Base-by-base conservation (phyloP, 2,113 vertebrate species). In the Leucoraja erinaceus region DNA sequence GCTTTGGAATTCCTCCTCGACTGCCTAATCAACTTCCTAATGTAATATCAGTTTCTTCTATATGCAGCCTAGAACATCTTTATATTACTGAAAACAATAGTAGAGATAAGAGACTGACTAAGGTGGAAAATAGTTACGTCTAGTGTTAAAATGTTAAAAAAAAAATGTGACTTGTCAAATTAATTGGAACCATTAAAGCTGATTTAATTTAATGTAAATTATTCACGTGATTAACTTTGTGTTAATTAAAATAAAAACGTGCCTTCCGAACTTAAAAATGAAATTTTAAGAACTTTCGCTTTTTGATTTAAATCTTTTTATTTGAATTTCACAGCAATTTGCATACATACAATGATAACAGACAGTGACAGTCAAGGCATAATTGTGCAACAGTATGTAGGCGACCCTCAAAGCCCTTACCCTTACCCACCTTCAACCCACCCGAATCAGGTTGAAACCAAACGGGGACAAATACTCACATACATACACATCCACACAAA, bases 201-300 rank as follows among this genome's bases (percentile, higher is more conserved):
- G 28, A 86, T 86, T 86, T 86, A 63, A 86, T 86, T 63, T 88
- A 63, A 56, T n/a, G 61, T 4, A 18, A 88, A 88, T 66, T 88
- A 31, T 31, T 86, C 10, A 86, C 1, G 11, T 63, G 56, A 86
- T 28, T 63, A 59, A 59, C 59, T 86, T 86, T n/a, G 3, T 86
- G 6, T 11, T 61, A 63, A 86, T 61, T 86, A 86, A 22, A 47
- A 14, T 28, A 61, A 31, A 14, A 63, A 86, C 1, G 12, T 9
- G 25, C 18, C 28, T 12, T 88, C n/a, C 33, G 22, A 88, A 63
- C 61, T 33, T 63, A 66, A 88, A 84, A 83, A 56, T 83, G 0
- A 4, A 83, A 83, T 83, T 25, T 20, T 25, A 83, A 83, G 47
- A 56, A 83, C 9, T 7, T 59, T 22, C 20, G 1, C 16, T n/a